phyloP scores from a whole-genome alignment of 2,888 invertebrate species.

The Sinhomidia bicolor region DNA sequence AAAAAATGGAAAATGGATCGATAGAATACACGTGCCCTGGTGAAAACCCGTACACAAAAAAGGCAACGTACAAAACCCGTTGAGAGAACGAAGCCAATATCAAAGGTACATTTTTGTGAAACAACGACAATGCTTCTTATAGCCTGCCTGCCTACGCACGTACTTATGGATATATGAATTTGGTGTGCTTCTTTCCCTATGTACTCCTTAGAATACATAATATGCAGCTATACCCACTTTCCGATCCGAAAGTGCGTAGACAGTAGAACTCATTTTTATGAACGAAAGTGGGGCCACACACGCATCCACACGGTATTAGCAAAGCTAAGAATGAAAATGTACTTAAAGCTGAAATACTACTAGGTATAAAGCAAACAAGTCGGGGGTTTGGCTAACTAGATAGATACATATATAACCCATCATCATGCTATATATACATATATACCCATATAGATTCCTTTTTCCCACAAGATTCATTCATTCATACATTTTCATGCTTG shows the following conservation, averaged over 20 bases:
- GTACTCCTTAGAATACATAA: not conserved
- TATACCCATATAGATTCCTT: not conserved
- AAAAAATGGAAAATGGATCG: slow-evolving; percentile 52
- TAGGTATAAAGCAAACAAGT: not conserved
- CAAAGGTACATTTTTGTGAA: not conserved
- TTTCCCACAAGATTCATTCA: slow-evolving; percentile 31
- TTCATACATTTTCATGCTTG: slow-evolving; percentile 34
- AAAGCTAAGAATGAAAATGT: not conserved
- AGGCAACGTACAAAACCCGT: not conserved
- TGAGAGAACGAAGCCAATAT: not conserved
- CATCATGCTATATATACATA: not conserved
- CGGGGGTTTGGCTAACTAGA: not conserved
- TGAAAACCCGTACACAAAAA: not conserved
- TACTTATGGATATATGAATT: not conserved
- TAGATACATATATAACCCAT: not conserved
- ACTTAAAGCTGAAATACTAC: slow-evolving; percentile 1
- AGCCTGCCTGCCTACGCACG: not conserved
- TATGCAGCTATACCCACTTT: no score
- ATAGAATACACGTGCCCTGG: slow-evolving; percentile 53
- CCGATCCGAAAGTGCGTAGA: slow-evolving; percentile 54
- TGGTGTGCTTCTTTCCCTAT: not conserved
- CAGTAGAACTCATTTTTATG: slow-evolving; percentile 57
- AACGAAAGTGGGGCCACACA: slow-evolving; percentile 52
- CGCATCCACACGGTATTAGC: not conserved
- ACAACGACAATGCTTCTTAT: not conserved